phyloP scores from a whole-genome alignment of 2,113 vertebrate species.

The Felis chaus region DNA sequence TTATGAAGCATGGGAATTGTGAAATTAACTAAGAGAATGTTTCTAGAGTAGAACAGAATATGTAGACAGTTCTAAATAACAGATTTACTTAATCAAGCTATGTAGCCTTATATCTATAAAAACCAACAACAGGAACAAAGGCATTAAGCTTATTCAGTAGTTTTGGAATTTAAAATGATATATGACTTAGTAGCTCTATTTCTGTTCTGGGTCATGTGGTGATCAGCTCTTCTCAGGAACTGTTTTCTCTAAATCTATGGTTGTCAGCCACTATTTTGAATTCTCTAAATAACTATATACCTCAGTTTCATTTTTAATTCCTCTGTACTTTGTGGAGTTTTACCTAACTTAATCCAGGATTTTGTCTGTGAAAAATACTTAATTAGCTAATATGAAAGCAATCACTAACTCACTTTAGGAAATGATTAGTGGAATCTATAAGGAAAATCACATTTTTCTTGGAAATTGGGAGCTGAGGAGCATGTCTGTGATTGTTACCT shows the following conservation, averaged over 20 bases:
- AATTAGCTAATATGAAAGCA: not conserved
- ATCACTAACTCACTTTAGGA: not conserved
- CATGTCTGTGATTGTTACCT: not conserved
- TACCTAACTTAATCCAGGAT: not conserved
- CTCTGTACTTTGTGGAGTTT: not conserved
- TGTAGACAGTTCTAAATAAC: not conserved
- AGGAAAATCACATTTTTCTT: not conserved
- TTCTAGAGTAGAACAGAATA: not conserved
- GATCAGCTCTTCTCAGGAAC: not conserved
- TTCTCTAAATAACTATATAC: not conserved
- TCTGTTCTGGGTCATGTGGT: not conserved
- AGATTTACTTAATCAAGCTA: not conserved
- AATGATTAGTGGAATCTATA: conserved; percentile 18
- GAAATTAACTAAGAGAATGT: not conserved
- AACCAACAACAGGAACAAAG: not conserved
- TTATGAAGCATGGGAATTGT: not conserved
- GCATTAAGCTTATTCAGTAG: not conserved
- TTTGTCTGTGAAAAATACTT: conserved; percentile 42
- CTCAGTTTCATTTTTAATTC: not conserved
- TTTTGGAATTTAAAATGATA: not conserved
- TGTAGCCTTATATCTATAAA: not conserved
- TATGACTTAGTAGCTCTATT: not conserved
- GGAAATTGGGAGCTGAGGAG: not conserved
- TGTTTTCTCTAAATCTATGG: not conserved
- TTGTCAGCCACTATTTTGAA: not conserved